Percentiles rank a stretch among this genome's conserved stretches.
Evolutionary conservation across 1,140 invertebrate genomes (phyloP).

Genomic region (Philotrypesis tridentata): DNA sequence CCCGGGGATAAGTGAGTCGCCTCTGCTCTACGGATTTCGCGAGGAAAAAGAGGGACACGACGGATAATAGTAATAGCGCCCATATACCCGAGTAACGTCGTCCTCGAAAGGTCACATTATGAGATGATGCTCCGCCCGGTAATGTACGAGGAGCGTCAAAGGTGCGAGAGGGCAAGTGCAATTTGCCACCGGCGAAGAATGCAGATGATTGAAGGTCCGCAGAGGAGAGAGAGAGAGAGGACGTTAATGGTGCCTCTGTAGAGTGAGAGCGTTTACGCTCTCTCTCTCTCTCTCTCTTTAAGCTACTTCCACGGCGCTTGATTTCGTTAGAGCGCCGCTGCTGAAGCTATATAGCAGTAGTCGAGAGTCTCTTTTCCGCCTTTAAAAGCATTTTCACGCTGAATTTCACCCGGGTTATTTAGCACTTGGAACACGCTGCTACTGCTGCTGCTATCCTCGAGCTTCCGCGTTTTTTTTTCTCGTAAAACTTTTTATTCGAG

Average conservation of each 20-base stretch:
- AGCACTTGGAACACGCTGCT: background rate
- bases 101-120: constrained; percentile 25
- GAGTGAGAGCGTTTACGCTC: background rate
- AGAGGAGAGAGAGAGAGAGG: no score
- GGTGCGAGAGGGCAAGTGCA: constrained; percentile 36
- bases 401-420: constrained; percentile 22
- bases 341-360: background rate
- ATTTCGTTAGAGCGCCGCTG: constrained; percentile 36
- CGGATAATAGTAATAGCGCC: background rate
- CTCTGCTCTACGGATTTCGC: background rate
- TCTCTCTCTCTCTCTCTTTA: no score
- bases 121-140: background rate
- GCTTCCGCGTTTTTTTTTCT: no score
- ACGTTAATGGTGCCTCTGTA: background rate
- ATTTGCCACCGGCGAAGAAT: constrained; percentile 35
- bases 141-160: constrained; percentile 27
- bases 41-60: background rate
- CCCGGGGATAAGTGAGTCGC: constrained; percentile 13
- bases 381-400: constrained; percentile 43
- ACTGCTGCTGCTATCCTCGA: no score
- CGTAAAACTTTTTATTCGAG: no score
- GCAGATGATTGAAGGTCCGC: constrained; percentile 29
- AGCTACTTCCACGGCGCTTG: constrained; percentile 35
- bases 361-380: constrained; percentile 11
- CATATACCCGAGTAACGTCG: background rate